phyloP scores from a whole-genome alignment of 2,888 invertebrate species.

The Seira musarum region DNA sequence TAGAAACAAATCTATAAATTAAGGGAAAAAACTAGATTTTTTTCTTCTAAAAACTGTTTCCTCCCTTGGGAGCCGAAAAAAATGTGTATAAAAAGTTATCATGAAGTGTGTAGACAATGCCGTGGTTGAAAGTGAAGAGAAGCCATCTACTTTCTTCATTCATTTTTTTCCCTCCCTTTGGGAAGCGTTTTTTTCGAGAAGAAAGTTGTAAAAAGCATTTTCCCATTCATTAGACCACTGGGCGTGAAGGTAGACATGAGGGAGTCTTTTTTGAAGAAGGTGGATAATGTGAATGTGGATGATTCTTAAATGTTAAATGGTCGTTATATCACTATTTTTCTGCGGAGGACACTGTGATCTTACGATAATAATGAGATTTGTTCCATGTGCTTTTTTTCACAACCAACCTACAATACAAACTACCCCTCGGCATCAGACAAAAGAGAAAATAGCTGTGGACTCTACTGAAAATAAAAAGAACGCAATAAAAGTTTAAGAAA shows the following conservation, averaged over 20 bases:
- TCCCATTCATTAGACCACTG: constrained; percentile 1
- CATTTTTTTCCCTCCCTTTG: neutral
- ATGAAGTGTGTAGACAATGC: constrained; percentile 28
- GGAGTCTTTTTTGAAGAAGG: no score
- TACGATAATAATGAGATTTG: no score
- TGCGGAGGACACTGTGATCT: no score
- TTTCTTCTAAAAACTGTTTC: neutral
- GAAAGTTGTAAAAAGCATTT: constrained; percentile 26
- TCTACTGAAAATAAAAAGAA: no score
- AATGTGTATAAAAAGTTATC: constrained; percentile 1
- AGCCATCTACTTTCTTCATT: constrained; percentile 14
- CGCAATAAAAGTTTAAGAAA: no score
- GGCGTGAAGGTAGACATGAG: no score
- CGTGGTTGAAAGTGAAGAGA: neutral
- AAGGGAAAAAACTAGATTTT: neutral
- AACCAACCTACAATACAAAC: no score
- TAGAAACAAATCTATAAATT: neutral
- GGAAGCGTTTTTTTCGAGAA: neutral
- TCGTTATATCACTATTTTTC: no score
- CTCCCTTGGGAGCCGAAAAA: neutral
- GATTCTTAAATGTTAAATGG: neutral
- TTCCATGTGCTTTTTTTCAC: no score
- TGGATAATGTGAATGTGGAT: no score
- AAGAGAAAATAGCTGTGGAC: no score
- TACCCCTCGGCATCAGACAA: no score